Percentiles rank a stretch among this genome's conserved stretches.
phyloP scores from a whole-genome alignment of 2,113 vertebrate genomes.

The Scatophagus argus region DNA sequence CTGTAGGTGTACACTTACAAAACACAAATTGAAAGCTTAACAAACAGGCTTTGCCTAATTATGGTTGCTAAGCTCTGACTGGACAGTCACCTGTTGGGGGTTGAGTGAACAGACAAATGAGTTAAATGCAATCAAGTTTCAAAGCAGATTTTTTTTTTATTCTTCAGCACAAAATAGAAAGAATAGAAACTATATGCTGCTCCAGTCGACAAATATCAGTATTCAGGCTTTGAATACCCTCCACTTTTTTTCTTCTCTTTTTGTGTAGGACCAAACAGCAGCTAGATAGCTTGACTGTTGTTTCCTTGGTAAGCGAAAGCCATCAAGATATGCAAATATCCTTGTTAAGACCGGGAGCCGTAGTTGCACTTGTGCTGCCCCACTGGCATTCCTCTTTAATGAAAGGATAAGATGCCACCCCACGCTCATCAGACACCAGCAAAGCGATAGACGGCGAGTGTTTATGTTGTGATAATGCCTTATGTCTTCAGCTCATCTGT shows the following conservation, averaged over 20 bases:
- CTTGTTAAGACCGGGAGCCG: slow-evolving; percentile 35
- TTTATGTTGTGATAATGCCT: slow-evolving; percentile 24
- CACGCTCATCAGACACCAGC: slow-evolving; percentile 2
- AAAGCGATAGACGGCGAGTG: background rate
- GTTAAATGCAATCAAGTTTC: background rate
- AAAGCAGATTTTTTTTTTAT: background rate
- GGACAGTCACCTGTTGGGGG: background rate
- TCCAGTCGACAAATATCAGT: background rate
- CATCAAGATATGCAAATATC: slow-evolving; percentile 42
- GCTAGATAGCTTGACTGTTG: background rate
- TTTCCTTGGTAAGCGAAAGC: background rate
- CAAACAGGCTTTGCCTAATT: background rate
- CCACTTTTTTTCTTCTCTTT: background rate
- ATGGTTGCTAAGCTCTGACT: background rate
- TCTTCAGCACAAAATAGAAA: background rate
- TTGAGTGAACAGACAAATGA: background rate
- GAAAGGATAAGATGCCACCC: slow-evolving; percentile 4
- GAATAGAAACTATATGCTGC: background rate
- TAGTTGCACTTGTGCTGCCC: background rate
- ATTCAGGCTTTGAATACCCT: background rate
- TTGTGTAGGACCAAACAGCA: background rate
- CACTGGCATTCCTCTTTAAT: slow-evolving; percentile 9
- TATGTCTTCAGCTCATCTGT: slow-evolving; percentile 1
- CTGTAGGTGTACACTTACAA: background rate
- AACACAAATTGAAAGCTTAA: background rate